Conservation (phyloP, 2,797 vertebrate species). For the Aselliscus stoliczkanus region DNA sequence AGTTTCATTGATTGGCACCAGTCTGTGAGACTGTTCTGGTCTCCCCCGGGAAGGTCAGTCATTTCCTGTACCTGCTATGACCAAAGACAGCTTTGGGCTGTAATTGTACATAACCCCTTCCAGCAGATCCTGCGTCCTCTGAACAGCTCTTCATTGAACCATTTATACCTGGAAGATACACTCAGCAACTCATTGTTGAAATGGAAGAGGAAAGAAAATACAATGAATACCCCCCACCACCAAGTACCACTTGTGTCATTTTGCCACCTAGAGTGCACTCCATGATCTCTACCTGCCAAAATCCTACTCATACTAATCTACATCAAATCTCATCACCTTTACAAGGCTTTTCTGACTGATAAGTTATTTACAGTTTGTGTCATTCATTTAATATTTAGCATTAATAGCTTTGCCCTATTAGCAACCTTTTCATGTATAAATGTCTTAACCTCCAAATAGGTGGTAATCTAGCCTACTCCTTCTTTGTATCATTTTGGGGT, state of each 20-base stretch:
- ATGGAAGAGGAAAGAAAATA: neutral
- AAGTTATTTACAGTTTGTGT: neutral
- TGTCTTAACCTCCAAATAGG: neutral
- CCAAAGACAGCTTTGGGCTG: neutral
- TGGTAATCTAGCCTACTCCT: neutral
- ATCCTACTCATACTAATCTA: neutral
- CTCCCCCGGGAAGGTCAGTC: neutral
- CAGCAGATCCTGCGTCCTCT: too few relatives aligned
- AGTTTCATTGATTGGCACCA: neutral
- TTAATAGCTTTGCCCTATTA: neutral
- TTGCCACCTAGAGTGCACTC: neutral
- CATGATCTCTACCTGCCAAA: neutral
- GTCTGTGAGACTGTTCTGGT: neutral
- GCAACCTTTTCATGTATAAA: neutral
- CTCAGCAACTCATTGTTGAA: neutral
- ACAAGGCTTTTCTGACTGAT: neutral
- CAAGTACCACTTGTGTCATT: neutral
- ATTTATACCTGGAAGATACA: neutral
- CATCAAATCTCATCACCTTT: neutral
- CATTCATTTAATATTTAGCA: neutral
- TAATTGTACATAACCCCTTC: neutral
- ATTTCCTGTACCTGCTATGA: neutral
- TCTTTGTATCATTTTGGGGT: neutral
- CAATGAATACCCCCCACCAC: fast-evolving
- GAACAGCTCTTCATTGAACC: neutral